These are phyloP conservation scores for Lerema accius DNA, from an alignment of 1,140 invertebrate genomes.

Conservation along the genomic window DNA sequence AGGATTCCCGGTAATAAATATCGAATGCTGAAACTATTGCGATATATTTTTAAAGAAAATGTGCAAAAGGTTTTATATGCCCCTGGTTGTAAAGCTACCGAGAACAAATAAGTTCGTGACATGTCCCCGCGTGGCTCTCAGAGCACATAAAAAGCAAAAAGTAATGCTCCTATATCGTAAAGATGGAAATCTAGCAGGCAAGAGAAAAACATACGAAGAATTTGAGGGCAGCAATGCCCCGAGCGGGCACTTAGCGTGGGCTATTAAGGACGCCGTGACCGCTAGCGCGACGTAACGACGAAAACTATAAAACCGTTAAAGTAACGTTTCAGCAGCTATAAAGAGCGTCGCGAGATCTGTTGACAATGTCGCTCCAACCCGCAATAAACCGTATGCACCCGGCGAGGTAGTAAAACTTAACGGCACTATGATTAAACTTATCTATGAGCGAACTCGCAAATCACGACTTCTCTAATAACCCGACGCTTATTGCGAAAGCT, in stretches of 20 bases:
- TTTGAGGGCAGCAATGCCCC: constrained; percentile 68
- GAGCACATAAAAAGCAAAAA: constrained; percentile 49
- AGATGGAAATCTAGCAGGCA: constrained; percentile 75
- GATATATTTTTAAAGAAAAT: constrained; percentile 14
- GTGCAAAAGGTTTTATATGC: constrained; percentile 8
- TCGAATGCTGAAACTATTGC: constrained; percentile 15
- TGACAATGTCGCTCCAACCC: constrained; percentile 78
- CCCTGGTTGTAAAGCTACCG: constrained; percentile 19
- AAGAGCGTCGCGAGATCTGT: constrained; percentile 80
- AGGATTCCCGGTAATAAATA: constrained; percentile 23
- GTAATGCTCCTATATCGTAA: constrained; percentile 69
- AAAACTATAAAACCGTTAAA: constrained; percentile 83
- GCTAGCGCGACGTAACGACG: constrained; percentile 73
- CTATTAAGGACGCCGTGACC: constrained; percentile 77
- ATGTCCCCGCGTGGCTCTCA: constrained; percentile 32
- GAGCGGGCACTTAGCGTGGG: constrained; percentile 77
- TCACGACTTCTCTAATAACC: constrained; percentile 69
- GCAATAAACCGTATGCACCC: constrained; percentile 80
- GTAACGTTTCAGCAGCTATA: constrained; percentile 80
- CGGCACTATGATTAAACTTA: constrained; percentile 81
- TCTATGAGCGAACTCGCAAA: constrained; percentile 62
- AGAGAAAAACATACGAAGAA: constrained; percentile 71
- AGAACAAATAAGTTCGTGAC: constrained; percentile 35
- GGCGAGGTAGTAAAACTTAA: constrained; percentile 77
- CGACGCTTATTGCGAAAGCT: constrained; percentile 27